phyloP scores from a whole-genome alignment of 1,140 invertebrate species.

The Andrena cerasifolii region DNA sequence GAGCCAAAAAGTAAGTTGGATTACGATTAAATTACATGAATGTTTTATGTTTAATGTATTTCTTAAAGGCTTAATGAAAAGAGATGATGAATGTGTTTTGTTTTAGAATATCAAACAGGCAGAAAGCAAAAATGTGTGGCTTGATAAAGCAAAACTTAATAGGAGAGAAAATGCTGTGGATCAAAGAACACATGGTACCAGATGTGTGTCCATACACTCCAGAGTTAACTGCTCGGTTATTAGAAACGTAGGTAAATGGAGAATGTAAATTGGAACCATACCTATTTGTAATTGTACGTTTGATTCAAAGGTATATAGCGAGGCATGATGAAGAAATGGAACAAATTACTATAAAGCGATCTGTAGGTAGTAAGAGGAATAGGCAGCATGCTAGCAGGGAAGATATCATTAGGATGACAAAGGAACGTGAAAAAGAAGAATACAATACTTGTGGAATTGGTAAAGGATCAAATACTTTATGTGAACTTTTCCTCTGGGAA shows the following conservation, averaged over 20 bases:
- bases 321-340: slow-evolving; percentile 90
- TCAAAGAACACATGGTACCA: slow-evolving; percentile 84
- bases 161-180: slow-evolving; percentile 89
- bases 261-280: rapidly evolving
- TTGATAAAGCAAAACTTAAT: slow-evolving; percentile 87
- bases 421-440: slow-evolving; percentile 87
- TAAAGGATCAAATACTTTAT: slow-evolving; percentile 67
- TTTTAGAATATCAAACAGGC: slow-evolving; percentile 84
- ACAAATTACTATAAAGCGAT: slow-evolving; percentile 89
- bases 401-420: slow-evolving; percentile 88
- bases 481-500: no score
- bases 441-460: slow-evolving; percentile 89
- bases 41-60: slow-evolving; percentile 1
- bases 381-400: slow-evolving; percentile 89
- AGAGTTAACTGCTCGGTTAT: slow-evolving; percentile 83
- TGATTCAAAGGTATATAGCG: slow-evolving; percentile 80
- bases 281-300: background rate
- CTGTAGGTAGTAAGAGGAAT: slow-evolving; percentile 87
- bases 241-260: slow-evolving; percentile 81
- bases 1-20: slow-evolving; percentile 84
- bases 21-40: background rate
- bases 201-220: slow-evolving; percentile 83
- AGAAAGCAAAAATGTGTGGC: slow-evolving; percentile 85
- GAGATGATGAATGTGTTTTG: slow-evolving; percentile 24
- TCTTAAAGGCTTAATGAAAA: background rate